These are phyloP conservation scores for Acronicta leporina DNA, from an alignment of 2,888 invertebrate genomes.

Conservation along the genomic window DNA sequence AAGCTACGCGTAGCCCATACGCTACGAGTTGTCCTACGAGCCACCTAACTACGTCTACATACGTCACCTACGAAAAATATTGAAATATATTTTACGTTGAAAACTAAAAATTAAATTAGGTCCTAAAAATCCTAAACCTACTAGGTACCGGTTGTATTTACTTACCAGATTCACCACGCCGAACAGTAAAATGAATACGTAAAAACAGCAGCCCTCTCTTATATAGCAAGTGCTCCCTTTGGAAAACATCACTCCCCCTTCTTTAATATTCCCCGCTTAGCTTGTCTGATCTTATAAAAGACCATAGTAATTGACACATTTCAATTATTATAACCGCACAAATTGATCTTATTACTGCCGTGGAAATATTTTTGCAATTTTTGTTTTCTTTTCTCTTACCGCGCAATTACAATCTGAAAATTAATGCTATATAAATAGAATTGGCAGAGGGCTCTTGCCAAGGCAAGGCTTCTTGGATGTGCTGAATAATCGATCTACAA, in stretches of 20 bases:
- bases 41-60: background rate
- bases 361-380: slow-evolving; percentile 60
- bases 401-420: background rate
- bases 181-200: slow-evolving; percentile 61
- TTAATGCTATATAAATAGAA: background rate
- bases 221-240: slow-evolving; percentile 69
- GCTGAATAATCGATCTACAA: no score
- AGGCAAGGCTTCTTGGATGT: no score
- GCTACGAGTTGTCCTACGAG: no score
- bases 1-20: no score
- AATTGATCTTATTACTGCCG: slow-evolving; percentile 73
- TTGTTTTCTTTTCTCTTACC: slow-evolving; percentile 20
- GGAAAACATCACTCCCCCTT: slow-evolving; percentile 79
- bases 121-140: no score
- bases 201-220: slow-evolving; percentile 62
- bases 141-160: background rate
- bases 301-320: slow-evolving; percentile 83
- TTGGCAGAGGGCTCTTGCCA: background rate
- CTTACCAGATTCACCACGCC: slow-evolving; percentile 51
- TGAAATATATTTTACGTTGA: no score
- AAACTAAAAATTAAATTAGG: no score
- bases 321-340: slow-evolving; percentile 75
- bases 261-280: slow-evolving; percentile 85
- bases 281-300: slow-evolving; percentile 66
- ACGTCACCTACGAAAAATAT: no score